Evolutionary conservation across 2,113 vertebrate species (phyloP), one percentile per base, ranked within the genome.

Genomic region (Hyperoodon ampullatus): DNA sequence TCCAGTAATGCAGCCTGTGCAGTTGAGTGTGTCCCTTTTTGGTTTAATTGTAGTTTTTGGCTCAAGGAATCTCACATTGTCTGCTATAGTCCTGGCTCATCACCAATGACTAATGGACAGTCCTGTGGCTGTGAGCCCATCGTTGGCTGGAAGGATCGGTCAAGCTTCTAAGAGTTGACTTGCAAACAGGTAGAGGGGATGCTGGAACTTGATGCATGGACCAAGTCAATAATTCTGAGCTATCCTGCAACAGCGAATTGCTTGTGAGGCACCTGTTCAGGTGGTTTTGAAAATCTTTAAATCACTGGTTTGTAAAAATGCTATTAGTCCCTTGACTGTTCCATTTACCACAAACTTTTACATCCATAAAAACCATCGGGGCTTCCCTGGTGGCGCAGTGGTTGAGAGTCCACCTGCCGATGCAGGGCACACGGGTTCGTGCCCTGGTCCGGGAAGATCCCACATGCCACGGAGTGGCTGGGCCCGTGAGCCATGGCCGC

Each of bases 21-120:
- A 93, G 16, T 24, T 70, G 39, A 90, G 61, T 78, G 63, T 0
- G 0, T 71, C 19, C 9, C 81, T 85, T 96, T 96, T 94, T 93
- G 63, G 65, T 90, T 81, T 94, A 88, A 88, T 35, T 61, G 63
- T 86, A 15, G 95, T 86, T 68, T 92, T 95, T 96, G 97, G 96
- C 97, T 61, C 86, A 93, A 90, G 89, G 95, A 81, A 42, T 28
- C 26, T 26, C 88, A 55, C 0, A 0, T 55, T 55, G 93, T 50
- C 44, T 96, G 83, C 33, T 47, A 18, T 30, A 74, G 13, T 35
- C 94, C 95, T 95, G 97, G 84, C 70, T 63, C 82, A 11, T 58
- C 6, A 89, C 90, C 97, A 96, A 77, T 61, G 55, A 70, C 80
- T 98, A 94, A 92, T 72, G 83, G 75, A 93, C 19, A 58, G 60